Evolutionary conservation across 1,140 invertebrate genomes (phyloP).

Genomic region (Pachypsylla venusta): DNA sequence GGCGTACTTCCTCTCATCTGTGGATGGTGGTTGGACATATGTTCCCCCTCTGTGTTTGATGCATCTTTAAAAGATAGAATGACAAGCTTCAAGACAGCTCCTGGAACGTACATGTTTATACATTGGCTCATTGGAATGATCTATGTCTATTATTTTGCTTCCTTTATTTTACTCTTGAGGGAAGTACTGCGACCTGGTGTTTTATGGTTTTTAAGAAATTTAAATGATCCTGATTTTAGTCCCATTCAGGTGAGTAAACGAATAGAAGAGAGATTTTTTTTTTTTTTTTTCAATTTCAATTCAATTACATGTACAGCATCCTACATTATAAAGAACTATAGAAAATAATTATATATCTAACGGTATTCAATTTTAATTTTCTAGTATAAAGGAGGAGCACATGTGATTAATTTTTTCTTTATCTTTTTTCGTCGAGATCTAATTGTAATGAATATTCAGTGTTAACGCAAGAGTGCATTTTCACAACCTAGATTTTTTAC

Average conservation of each 20-base stretch:
- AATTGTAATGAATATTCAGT: too few species aligned
- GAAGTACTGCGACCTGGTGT: constrained; percentile 92
- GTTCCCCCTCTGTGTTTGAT: constrained; percentile 89
- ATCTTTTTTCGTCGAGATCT: too few species aligned
- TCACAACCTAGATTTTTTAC: too few species aligned
- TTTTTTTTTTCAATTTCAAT: too few species aligned
- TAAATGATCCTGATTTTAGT: constrained; percentile 98
- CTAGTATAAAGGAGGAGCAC: too few species aligned
- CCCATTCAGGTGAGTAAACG: constrained; percentile 70
- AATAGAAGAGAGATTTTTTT: too few species aligned
- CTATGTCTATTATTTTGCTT: constrained; percentile 98
- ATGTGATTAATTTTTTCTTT: too few species aligned
- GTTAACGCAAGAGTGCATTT: too few species aligned
- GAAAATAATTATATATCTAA: too few species aligned
- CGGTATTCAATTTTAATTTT: too few species aligned
- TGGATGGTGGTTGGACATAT: constrained; percentile 99
- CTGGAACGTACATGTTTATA: constrained; percentile 93
- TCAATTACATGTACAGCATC: too few species aligned
- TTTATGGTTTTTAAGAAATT: constrained; percentile 89
- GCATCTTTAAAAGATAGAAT: constrained; percentile 76
- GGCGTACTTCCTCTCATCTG: constrained; percentile 91
- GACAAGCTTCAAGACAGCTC: constrained; percentile 62
- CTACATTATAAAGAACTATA: too few species aligned
- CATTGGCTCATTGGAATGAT: constrained; percentile 99
- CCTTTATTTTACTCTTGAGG: constrained; percentile 81